A percentile compares a stretch with the other conserved stretches of the same genome.
These are phyloP conservation scores for Calliopum simillimum DNA, from an alignment of 2,888 invertebrate species.

Conservation along the genomic window DNA sequence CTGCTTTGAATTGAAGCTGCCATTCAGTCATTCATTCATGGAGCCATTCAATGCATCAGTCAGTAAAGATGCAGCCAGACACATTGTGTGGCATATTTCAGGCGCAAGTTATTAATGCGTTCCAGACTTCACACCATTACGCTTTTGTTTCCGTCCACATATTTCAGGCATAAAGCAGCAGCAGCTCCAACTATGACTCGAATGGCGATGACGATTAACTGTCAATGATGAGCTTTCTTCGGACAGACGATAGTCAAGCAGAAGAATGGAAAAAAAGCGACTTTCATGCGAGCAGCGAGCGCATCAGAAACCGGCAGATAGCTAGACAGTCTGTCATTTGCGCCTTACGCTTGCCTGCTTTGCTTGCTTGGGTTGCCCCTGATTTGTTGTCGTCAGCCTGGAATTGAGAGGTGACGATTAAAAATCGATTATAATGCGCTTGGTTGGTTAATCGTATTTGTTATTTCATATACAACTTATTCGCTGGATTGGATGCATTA, in stretches of 20 bases:
- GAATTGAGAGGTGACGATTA: slow-evolving; percentile 45
- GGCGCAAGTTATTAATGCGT: slow-evolving; percentile 50
- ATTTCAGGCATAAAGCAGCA: slow-evolving; percentile 10
- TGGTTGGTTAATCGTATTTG: slow-evolving; percentile 24
- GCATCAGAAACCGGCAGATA: background rate
- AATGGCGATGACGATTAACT: slow-evolving; percentile 6
- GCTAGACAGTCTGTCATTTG: slow-evolving; percentile 19
- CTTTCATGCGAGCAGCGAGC: no score
- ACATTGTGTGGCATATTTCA: slow-evolving; percentile 13
- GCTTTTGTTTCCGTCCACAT: slow-evolving; percentile 23
- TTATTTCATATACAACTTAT: background rate
- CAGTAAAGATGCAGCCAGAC: background rate
- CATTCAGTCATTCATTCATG: slow-evolving; percentile 1
- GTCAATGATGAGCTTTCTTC: background rate
- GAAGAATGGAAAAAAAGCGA: background rate
- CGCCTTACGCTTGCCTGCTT: slow-evolving; percentile 15
- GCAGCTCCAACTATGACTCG: background rate
- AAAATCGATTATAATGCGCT: slow-evolving; percentile 48
- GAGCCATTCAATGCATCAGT: background rate
- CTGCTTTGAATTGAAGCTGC: no score
- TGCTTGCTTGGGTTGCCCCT: slow-evolving; percentile 23
- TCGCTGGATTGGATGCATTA: background rate
- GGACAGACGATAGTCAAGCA: no score
- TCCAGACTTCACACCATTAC: slow-evolving; percentile 38
- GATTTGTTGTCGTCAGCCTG: slow-evolving; percentile 34